Evolutionary conservation across 64 coral and sea anemone genomes (phyloP).

Genomic region (Stichodactyla helianthus): DNA sequence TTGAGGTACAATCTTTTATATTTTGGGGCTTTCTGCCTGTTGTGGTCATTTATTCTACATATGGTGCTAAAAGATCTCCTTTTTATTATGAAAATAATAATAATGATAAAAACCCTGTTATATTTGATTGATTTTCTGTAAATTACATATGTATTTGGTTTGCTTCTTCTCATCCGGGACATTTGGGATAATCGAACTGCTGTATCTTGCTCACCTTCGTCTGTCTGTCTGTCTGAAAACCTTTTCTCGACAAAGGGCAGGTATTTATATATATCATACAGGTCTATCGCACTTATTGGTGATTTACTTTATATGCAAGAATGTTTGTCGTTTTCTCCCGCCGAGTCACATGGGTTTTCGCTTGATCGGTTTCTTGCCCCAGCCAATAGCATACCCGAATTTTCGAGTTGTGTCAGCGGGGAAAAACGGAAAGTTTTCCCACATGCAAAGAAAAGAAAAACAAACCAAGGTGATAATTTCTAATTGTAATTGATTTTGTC

Average conservation of each 20-base stretch:
- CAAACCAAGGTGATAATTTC: background rate
- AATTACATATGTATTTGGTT: background rate
- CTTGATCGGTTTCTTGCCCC: background rate
- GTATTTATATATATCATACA: background rate
- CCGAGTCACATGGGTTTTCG: background rate
- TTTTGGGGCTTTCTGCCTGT: too few species aligned
- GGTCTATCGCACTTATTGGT: background rate
- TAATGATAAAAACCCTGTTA: too few species aligned
- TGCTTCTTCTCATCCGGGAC: background rate
- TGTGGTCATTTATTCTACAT: too few species aligned
- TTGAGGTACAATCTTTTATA: background rate
- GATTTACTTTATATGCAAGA: background rate
- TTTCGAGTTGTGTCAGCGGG: background rate
- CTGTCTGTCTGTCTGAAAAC: background rate
- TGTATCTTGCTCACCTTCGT: background rate
- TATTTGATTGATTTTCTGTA: background rate
- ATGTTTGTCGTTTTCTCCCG: background rate
- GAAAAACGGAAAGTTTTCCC: background rate
- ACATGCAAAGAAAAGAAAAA: background rate
- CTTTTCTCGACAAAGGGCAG: background rate
- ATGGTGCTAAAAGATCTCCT: too few species aligned
- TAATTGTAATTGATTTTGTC: conserved; percentile 1
- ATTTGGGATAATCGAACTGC: too few species aligned
- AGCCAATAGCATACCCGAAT: background rate
- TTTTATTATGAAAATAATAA: too few species aligned